Evolutionary conservation across 2,888 invertebrate species (phyloP), one percentile per base, ranked within the genome.

Genomic region (Venustoraphidia nigricollis): DNA sequence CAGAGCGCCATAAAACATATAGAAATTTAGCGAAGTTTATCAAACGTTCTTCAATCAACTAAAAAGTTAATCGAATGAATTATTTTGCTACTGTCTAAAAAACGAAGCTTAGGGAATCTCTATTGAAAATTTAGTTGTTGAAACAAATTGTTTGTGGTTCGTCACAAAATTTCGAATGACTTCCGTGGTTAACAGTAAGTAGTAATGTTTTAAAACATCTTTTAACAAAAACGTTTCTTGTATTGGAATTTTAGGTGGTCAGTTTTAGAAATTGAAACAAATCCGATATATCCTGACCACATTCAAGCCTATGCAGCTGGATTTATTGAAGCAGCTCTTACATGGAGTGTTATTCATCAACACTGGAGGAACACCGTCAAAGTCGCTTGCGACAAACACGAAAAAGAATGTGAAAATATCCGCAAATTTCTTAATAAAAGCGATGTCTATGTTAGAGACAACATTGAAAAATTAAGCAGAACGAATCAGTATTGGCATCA

Each of bases 271-370:
- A 76, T 91, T 41, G 81, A 85, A 67, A 87, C 89, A 1, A 79
- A 82, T 55, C 70, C 73, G 27, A 71, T 73, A 4, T 85, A 80
- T 64, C 76, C 81, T 1, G 90, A 91, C 62, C 76, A 77, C 57
- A 75, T 84, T 41, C 92, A 92, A 68, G 89, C 90, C 0, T 89
- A 82, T 63, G 83, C 86, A 2, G 91, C 92, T 2, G 93, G 93
- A 6, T 72, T 86, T 40, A 73, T 86, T 0, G 92, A 93, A 65
- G 92, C 90, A 0, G 79, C 81, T 17, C 65, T 90, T 4, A 88
- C 91, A 9, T 83, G 83, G 79, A 80, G 81, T 52, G 71, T 86
- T 49, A 87, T 92, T 55, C 79, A 82, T 62, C 77, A 80, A 58
- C 84, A 87, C 60, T 83, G 88, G 75, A 71, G 77, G 58, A 91